Evolutionary conservation across 2,797 vertebrate species (phyloP).

Genomic region (Sebastes cheni): DNA sequence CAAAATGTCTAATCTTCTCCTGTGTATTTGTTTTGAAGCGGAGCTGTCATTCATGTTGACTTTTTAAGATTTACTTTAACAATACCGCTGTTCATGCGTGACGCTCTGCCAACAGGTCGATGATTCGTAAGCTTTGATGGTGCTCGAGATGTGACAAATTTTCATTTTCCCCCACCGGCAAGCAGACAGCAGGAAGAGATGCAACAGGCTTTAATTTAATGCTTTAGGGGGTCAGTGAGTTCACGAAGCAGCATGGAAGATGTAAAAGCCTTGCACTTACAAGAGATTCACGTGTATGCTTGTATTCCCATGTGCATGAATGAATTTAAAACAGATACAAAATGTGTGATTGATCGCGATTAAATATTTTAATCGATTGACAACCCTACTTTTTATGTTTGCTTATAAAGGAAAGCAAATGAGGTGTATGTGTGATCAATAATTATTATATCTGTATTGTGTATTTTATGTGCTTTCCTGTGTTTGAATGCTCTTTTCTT

Average conservation of each 20-base stretch:
- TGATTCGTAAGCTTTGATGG: neutral
- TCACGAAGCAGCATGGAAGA: slow-evolving; percentile 8
- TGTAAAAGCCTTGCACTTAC: neutral
- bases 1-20: slow-evolving; percentile 7
- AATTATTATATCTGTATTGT: neutral
- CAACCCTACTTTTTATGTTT: neutral
- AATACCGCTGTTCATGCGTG: neutral
- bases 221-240: neutral
- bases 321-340: neutral
- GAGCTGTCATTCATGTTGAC: slow-evolving; percentile 14
- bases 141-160: slow-evolving; percentile 37
- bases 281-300: neutral
- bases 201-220: slow-evolving; percentile 21
- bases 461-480: neutral
- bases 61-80: slow-evolving; percentile 31
- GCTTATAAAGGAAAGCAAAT: neutral
- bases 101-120: slow-evolving; percentile 35
- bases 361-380: no score
- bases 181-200: neutral
- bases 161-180: slow-evolving; percentile 3
- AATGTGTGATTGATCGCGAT: no score
- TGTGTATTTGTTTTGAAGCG: neutral
- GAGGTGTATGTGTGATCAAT: neutral
- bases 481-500: neutral
- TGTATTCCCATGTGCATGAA: neutral